Conservation (phyloP, 2,113 vertebrate genomes). For the Charadrius vociferus region DNA sequence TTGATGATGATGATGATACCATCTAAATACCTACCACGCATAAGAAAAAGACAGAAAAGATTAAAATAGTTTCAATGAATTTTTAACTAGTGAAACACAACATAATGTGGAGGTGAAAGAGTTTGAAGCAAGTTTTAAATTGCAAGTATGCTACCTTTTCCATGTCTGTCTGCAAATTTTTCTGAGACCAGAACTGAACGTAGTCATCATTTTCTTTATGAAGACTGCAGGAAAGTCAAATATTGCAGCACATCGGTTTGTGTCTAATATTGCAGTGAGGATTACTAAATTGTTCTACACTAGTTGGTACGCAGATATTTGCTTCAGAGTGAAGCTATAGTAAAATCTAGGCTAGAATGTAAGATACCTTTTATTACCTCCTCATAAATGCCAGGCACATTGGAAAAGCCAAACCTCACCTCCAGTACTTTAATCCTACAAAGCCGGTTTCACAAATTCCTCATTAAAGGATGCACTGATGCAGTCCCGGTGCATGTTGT, state of each 20-base stretch:
- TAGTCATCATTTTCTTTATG: neutral
- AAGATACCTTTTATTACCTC: neutral
- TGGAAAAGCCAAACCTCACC: conserved; percentile 7
- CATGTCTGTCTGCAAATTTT: neutral
- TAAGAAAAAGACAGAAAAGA: neutral
- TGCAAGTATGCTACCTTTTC: neutral
- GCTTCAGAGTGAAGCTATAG: neutral
- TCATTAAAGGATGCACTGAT: conserved; percentile 40
- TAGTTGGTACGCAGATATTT: neutral
- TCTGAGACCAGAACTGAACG: neutral
- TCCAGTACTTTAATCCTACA: conserved; percentile 10
- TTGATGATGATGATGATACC: neutral
- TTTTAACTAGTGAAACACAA: neutral
- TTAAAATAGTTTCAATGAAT: neutral
- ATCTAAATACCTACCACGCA: neutral
- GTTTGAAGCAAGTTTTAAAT: neutral
- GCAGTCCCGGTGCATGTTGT: neutral
- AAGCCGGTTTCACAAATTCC: conserved; percentile 45
- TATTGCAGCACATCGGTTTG: neutral
- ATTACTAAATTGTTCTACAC: neutral
- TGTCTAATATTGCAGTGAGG: neutral
- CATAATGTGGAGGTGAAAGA: neutral
- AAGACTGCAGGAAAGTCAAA: neutral
- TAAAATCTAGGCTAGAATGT: neutral
- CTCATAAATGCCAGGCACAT: neutral